phyloP scores from a whole-genome alignment of 2,113 vertebrate genomes.

The Chrysemys picta region DNA sequence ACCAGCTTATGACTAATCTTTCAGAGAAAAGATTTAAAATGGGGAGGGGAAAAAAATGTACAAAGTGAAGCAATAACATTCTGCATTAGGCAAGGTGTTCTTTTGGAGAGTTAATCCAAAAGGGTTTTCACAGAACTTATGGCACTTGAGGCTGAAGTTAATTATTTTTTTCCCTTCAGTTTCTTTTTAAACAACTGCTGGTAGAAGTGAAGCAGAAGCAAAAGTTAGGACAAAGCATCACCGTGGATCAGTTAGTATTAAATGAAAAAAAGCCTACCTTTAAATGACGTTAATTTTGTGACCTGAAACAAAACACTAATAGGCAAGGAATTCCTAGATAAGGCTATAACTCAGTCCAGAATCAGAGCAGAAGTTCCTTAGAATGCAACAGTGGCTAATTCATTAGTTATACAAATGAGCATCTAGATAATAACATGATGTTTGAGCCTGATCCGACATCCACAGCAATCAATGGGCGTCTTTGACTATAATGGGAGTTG shows the following conservation, averaged over 20 bases:
- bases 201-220: background rate
- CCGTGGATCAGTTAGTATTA: rapidly evolving
- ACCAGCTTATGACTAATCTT: background rate
- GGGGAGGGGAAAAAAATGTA: background rate
- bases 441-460: background rate
- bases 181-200: background rate
- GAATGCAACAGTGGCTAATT: rapidly evolving
- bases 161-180: background rate
- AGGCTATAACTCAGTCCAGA: background rate
- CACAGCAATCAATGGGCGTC: background rate
- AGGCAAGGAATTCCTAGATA: rapidly evolving
- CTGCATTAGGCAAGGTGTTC: background rate
- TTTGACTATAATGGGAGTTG: background rate
- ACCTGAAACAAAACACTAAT: background rate
- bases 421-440: background rate
- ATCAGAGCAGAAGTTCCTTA: background rate
- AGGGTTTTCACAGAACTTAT: background rate
- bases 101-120: rapidly evolving
- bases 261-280: background rate
- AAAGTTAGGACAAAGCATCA: background rate
- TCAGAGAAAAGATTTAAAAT: background rate
- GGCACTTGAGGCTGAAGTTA: background rate
- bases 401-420: rapidly evolving
- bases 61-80: background rate
- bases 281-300: background rate